Percentiles rank a stretch among this genome's conserved stretches.
Evolutionary conservation across 2,113 vertebrate genomes (phyloP).

Genomic region (Alces alces): DNA sequence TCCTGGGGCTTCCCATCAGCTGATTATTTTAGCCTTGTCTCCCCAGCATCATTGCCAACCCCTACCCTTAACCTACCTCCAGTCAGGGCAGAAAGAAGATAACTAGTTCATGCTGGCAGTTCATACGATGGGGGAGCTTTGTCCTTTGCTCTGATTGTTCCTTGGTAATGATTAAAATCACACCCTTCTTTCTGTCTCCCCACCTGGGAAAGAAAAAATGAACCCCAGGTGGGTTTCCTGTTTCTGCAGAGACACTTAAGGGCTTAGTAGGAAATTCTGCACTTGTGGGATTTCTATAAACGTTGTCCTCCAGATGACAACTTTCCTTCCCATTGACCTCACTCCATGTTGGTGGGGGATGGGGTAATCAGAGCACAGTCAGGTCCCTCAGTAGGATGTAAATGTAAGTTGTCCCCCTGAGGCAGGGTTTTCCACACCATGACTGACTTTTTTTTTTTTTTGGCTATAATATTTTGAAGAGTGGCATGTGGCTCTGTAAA

Average conservation of each 20-base stretch:
- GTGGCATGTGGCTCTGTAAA: neutral
- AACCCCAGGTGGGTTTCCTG: neutral
- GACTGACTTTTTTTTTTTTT: neutral
- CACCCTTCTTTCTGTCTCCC: neutral
- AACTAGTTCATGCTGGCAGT: too few relatives aligned
- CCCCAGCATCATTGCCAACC: neutral
- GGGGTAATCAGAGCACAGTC: neutral
- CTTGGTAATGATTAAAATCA: neutral
- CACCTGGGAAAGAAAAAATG: neutral
- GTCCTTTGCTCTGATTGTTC: neutral
- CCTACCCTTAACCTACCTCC: neutral
- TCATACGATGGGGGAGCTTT: neutral
- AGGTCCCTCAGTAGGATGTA: neutral
- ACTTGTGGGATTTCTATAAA: neutral
- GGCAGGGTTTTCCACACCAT: neutral
- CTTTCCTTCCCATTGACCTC: neutral
- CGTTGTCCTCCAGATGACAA: neutral
- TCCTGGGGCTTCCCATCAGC: neutral
- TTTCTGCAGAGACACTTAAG: neutral
- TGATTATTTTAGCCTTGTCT: neutral
- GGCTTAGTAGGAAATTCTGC: rapidly evolving
- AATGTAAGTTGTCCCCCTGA: neutral
- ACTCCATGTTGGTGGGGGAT: neutral
- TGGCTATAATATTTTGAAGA: neutral
- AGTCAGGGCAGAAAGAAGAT: neutral